A percentile compares a stretch with the other conserved stretches of the same genome.
Conservation (phyloP, 1,140 invertebrate genomes). For the Ceratosolen solmsi region DNA sequence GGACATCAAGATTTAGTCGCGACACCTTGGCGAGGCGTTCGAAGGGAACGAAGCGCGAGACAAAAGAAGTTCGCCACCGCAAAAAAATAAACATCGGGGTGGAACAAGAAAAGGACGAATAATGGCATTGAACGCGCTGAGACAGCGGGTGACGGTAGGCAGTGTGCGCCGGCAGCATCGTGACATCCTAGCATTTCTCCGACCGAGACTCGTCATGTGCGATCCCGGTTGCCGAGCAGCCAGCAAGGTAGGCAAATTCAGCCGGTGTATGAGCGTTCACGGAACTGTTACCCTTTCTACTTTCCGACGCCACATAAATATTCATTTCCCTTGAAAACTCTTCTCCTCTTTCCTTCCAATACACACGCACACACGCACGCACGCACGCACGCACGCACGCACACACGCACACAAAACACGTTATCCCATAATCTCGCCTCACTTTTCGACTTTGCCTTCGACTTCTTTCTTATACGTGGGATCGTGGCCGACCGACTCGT, state of each 20-base stretch:
- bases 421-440: too few relatives aligned
- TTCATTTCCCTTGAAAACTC: too few relatives aligned
- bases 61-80: background rate
- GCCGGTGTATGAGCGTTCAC: background rate
- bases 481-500: too few relatives aligned
- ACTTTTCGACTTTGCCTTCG: too few relatives aligned
- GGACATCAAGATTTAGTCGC: background rate
- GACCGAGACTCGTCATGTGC: slow-evolving; percentile 36
- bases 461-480: too few relatives aligned
- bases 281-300: background rate
- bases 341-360: too few relatives aligned
- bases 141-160: background rate
- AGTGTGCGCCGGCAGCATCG: background rate
- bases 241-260: slow-evolving; percentile 17
- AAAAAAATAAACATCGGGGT: background rate
- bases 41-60: background rate
- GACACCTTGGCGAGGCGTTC: background rate
- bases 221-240: slow-evolving; percentile 13
- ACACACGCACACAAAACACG: too few relatives aligned
- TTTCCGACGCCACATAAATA: too few relatives aligned
- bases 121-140: slow-evolving; percentile 34
- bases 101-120: background rate
- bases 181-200: slow-evolving; percentile 7
- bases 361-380: too few relatives aligned
- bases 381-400: too few relatives aligned